Conservation (phyloP, 1,140 invertebrate genomes). For the Drosophila elegans region DNA sequence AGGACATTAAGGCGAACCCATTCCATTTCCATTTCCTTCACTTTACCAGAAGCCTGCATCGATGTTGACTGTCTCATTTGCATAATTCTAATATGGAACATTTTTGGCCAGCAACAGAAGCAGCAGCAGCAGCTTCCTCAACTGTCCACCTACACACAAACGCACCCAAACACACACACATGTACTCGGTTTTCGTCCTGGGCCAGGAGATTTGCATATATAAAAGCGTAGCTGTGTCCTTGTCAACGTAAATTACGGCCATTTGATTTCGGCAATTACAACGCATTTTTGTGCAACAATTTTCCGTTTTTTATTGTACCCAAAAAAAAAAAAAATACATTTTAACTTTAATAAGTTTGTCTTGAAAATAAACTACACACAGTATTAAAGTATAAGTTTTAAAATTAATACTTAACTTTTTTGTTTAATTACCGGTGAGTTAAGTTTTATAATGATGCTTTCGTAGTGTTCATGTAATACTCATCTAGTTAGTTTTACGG, state of each 20-base stretch:
- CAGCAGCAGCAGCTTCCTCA: conserved; percentile 24
- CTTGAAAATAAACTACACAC: too few species aligned
- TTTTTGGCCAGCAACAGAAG: conserved; percentile 48
- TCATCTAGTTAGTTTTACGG: too few species aligned
- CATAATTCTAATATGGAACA: conserved; percentile 83
- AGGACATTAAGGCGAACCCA: conserved; percentile 28
- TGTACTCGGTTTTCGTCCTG: conserved; percentile 8
- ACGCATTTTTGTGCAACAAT: conserved; percentile 82
- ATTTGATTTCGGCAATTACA: conserved; percentile 82
- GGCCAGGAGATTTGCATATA: conserved; percentile 74
- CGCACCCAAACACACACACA: conserved; percentile 4
- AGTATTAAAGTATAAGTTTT: too few species aligned
- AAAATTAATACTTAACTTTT: too few species aligned
- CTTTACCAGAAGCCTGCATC: conserved; percentile 28
- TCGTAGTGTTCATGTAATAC: too few species aligned
- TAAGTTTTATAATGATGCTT: too few species aligned
- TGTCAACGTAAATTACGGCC: conserved; percentile 76
- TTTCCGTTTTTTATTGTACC: conserved; percentile 11
- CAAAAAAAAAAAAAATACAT: too few species aligned
- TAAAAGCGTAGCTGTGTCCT: conserved; percentile 68
- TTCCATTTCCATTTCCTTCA: too few species aligned
- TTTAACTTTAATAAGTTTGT: too few species aligned
- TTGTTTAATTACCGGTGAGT: too few species aligned
- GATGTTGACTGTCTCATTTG: conserved; percentile 61
- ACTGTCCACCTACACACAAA: conserved; percentile 48